Evolutionary conservation across 2,888 invertebrate species (phyloP), one percentile per base, ranked within the genome.

Genomic region (Orchesellides sinensis): DNA sequence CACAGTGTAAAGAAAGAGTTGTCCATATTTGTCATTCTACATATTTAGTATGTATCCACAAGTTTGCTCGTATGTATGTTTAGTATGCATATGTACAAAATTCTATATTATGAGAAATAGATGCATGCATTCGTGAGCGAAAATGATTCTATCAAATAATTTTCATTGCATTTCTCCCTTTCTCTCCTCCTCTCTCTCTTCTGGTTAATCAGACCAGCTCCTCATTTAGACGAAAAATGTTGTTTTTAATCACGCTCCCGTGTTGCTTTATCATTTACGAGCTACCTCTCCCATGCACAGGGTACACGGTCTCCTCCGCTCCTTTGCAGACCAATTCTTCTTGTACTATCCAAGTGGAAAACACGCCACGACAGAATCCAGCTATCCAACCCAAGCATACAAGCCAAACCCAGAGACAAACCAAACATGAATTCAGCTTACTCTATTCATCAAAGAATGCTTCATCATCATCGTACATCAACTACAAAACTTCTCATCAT

Each of bases 1-100:
- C n/a, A n/a, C n/a, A n/a, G n/a, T n/a, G n/a, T n/a, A n/a, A n/a
- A 96, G 89, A 94, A 96, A 56, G 95, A 92, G 89, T 94, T 94
- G 63, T 93, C 93, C 88, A 94, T 94, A 89, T 94, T 95, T 19
- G 92, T 90, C 87, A 93, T 94, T 35, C 95, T 94, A 89, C 96
- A 96, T 83, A 92, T 92, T 89, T 96, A 95, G 89, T 96, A 96
- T 87, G 93, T 93, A 0, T 91, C 92, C 87, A 91, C n/a, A n/a
- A n/a, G n/a, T n/a, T 89, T 72, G 93, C 93, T 68, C 91, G 91
- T 59, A n/a, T n/a, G n/a, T n/a, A n/a, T n/a, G n/a, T n/a, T n/a
- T n/a, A n/a, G n/a, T n/a, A n/a, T n/a, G n/a, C 93, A 88, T 2
- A 85, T 88, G 73, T 32, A 17, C 70, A 59, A 21, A 68, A 80